Base-by-base conservation (phyloP, 2,113 vertebrate genomes). In the Sminthopsis crassicaudata region DNA sequence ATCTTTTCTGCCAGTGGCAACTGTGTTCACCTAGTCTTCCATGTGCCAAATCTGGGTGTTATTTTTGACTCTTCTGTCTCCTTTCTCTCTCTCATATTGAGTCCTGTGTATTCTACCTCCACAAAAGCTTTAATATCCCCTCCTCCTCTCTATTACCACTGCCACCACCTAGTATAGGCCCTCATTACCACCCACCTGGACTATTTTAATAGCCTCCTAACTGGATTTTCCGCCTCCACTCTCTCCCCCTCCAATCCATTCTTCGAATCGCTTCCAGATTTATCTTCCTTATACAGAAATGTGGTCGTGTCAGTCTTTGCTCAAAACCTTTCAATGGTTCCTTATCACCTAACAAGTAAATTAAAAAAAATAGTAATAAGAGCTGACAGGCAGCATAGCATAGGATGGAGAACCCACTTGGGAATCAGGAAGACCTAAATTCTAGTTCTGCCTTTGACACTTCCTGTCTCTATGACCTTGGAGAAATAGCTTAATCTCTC, bases 141-240 rank as follows among this genome's bases (percentile, higher is more conserved):
- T 84, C 67, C 67, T 84, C 67, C 67, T 84, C 67, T 84, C 67
- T 84, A 84, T 84, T 84, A 84, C 67, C 67, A 84, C 67, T 84
- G 67, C 67, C 16, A 84, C 67, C 67, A 84, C 67, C 67, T 84
- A 84, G 67, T 84, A 84, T 42, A 84, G 67, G 67, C 67, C 67
- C 67, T 84, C 67, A 84, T 84, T 84, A 84, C 67, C 67, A 84
- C 67, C 67, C 67, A 84, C 67, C 67, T 84, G 67, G 67, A 84
- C 67, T 84, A 84, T 84, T 84, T 84, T 84, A 84, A 84, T 84
- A 84, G 67, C 67, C 67, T 84, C 67, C 67, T 84, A 84, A 84
- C 67, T 84, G 67, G n/a, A 84, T 84, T 84, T 84, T 84, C 67
- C 67, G 67, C 67, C 67, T 84, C 67, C 67, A 84, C 67, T 84